These are phyloP conservation scores for Lutjanus campechanus DNA, from an alignment of 2,797 vertebrate species.

Conservation along the genomic window DNA sequence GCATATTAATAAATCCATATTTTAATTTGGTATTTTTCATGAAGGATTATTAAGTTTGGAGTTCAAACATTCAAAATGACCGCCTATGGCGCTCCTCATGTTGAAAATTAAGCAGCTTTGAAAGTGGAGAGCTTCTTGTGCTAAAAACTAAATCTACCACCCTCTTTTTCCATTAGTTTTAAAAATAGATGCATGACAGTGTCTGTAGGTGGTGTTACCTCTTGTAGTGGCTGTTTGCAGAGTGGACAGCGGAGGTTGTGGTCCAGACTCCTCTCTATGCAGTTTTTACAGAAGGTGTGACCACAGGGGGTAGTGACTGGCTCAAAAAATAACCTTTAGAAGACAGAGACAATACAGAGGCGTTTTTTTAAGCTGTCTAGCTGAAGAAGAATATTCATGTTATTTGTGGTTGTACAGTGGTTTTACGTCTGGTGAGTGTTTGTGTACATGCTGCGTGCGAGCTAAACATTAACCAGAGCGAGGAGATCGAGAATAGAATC, in stretches of 20 bases:
- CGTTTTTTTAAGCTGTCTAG: not conserved
- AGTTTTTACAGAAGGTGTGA: constrained; percentile 95
- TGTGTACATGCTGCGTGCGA: not conserved
- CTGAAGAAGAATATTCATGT: too few species aligned
- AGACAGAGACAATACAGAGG: not conserved
- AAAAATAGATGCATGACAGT: constrained; percentile 3
- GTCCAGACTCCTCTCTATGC: constrained; percentile 93
- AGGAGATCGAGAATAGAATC: not conserved
- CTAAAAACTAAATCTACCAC: not conserved
- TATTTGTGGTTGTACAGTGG: not conserved
- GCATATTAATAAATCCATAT: too few species aligned
- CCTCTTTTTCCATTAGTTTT: not conserved
- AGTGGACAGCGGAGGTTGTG: constrained; percentile 93
- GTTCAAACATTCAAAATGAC: too few species aligned
- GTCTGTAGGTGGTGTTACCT: constrained; percentile 80
- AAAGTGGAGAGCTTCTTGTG: not conserved
- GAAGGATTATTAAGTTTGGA: too few species aligned
- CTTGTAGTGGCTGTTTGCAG: constrained; percentile 93
- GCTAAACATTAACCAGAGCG: constrained; percentile 33
- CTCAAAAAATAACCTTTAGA: constrained; percentile 89
- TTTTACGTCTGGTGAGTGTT: not conserved
- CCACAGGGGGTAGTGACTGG: constrained; percentile 94
- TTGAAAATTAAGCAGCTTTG: constrained; percentile 2
- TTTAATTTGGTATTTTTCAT: too few species aligned
- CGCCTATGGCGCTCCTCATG: too few species aligned